phyloP scores from a whole-genome alignment of 2,113 vertebrate species.

The Aegotheles bennettii region DNA sequence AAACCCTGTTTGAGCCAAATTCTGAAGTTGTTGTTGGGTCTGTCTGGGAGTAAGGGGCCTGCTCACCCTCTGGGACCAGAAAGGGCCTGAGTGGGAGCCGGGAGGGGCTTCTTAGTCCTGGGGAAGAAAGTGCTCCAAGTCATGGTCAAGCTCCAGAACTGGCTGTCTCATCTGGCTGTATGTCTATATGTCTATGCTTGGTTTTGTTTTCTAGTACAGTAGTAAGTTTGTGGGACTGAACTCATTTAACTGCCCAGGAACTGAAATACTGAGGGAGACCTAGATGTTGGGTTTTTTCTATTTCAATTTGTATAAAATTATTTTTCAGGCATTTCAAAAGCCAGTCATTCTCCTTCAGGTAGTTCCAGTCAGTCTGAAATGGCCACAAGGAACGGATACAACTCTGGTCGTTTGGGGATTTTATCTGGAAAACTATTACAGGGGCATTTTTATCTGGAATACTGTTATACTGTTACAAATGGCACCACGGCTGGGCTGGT shows the following conservation, averaged over 20 bases:
- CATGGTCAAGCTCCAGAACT: not conserved
- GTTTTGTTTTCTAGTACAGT: not conserved
- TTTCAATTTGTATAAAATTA: not conserved
- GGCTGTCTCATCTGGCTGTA: not conserved
- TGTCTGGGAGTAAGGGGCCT: not conserved
- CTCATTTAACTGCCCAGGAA: not conserved
- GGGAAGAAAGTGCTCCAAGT: not conserved
- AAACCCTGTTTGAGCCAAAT: not conserved
- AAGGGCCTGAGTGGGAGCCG: fast-evolving
- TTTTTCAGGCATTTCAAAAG: not conserved
- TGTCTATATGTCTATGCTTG: fast-evolving
- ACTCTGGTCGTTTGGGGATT: not conserved
- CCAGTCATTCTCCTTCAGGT: not conserved
- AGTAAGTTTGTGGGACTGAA: not conserved
- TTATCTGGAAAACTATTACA: not conserved
- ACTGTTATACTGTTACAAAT: not conserved
- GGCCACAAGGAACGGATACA: not conserved
- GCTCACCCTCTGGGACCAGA: fast-evolving
- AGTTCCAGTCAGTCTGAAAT: not conserved
- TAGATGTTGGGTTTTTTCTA: not conserved
- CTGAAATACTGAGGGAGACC: not conserved
- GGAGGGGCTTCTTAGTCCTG: not conserved
- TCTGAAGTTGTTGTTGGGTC: not conserved
- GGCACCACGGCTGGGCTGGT: not conserved
- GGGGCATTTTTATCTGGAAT: not conserved